A percentile compares a stretch with the other conserved stretches of the same genome.
phyloP scores from a whole-genome alignment of 2,888 invertebrate species.

The Heteromyza rotundicornis region DNA sequence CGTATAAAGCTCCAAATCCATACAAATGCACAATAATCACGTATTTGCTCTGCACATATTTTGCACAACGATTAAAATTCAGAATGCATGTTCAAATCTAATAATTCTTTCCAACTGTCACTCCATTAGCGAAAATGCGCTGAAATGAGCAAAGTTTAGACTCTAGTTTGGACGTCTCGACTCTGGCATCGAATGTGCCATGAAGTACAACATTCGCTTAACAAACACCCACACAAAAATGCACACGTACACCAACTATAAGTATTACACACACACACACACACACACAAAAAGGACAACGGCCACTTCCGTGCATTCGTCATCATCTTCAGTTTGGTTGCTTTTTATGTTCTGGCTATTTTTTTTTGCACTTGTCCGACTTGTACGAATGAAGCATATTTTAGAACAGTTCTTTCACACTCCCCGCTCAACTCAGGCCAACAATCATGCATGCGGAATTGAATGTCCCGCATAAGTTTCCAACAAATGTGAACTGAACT shows the following conservation, averaged over 20 bases:
- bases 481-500: slow-evolving; percentile 1
- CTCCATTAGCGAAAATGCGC: slow-evolving; percentile 45
- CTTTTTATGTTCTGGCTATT: too few species aligned
- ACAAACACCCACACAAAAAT: neutral
- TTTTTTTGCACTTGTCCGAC: neutral
- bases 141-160: slow-evolving; percentile 27
- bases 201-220: slow-evolving; percentile 22
- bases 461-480: neutral
- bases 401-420: neutral
- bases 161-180: neutral
- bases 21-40: slow-evolving; percentile 21
- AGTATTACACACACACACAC: neutral
- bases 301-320: slow-evolving; percentile 18
- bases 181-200: neutral
- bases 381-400: too few species aligned
- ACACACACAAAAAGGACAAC: slow-evolving; percentile 10
- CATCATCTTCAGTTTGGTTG: slow-evolving; percentile 4
- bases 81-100: slow-evolving; percentile 47
- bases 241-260: neutral
- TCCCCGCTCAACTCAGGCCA: neutral
- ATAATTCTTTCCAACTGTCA: slow-evolving; percentile 50
- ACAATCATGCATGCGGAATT: neutral
- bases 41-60: slow-evolving; percentile 16
- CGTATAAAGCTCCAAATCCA: slow-evolving; percentile 2
- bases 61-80: slow-evolving; percentile 29